Conservation (phyloP, 1,140 invertebrate genomes). For the Drosophila kikkawai region DNA sequence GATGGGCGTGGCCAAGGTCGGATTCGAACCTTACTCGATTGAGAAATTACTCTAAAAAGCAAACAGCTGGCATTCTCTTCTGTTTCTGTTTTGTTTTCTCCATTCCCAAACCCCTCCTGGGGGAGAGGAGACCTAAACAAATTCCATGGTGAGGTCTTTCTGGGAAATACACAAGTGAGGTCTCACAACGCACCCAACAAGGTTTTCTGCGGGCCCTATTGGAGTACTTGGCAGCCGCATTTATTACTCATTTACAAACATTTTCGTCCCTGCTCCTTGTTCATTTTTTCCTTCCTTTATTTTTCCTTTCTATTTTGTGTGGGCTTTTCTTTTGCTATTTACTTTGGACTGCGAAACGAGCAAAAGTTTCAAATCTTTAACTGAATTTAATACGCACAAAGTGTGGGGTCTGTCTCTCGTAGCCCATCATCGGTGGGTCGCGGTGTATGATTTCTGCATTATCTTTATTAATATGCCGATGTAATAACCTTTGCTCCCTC, state of each 20-base stretch:
- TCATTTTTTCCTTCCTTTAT: conserved; percentile 13
- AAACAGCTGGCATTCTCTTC: conserved; percentile 32
- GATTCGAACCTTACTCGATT: conserved; percentile 28
- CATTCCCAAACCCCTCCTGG: conserved; percentile 2
- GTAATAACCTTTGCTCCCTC: conserved; percentile 29
- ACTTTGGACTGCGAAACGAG: conserved; percentile 71
- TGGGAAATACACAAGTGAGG: conserved; percentile 27
- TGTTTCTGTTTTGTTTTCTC: conserved; percentile 37
- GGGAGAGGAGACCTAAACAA: conserved; percentile 52
- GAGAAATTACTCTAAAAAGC: conserved; percentile 46
- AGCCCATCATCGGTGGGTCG: conserved; percentile 13
- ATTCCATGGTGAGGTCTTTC: conserved; percentile 46
- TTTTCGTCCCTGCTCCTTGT: conserved; percentile 37
- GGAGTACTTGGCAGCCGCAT: conserved; percentile 55
- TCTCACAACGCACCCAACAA: not conserved
- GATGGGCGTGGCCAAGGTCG: conserved; percentile 9
- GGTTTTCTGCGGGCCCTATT: conserved; percentile 14
- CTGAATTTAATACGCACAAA: conserved; percentile 72
- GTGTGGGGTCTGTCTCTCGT: conserved; percentile 9
- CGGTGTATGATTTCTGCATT: conserved; percentile 60
- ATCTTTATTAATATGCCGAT: conserved; percentile 56
- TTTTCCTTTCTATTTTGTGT: conserved; percentile 3
- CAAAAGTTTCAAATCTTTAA: conserved; percentile 75
- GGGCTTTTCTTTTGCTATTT: conserved; percentile 63
- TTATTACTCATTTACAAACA: conserved; percentile 80